Evolutionary conservation across 2,797 vertebrate species (phyloP).

Genomic region (Adelosebastes latens): DNA sequence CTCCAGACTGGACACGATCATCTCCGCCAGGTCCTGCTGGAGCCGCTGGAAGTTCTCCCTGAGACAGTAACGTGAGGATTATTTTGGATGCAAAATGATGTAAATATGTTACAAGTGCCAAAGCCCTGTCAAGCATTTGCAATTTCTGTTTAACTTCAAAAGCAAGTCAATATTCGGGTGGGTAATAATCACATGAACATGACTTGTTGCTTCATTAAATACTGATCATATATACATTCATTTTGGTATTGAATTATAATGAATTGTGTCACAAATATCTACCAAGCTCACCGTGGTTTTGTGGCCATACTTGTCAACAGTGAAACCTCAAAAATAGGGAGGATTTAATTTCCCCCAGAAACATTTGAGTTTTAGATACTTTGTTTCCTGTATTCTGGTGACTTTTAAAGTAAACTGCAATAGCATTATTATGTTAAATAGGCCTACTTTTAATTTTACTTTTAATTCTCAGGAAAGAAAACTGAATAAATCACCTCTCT

Average conservation of each 20-base stretch:
- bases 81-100: background rate
- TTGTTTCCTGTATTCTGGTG: too few species aligned
- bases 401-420: too few species aligned
- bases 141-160: background rate
- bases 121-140: background rate
- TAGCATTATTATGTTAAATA: too few species aligned
- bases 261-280: background rate
- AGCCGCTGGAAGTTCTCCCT: conserved; percentile 96
- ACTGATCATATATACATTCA: background rate
- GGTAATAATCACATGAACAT: background rate
- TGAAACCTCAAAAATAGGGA: too few species aligned
- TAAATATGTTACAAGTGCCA: background rate
- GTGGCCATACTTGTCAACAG: background rate
- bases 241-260: background rate
- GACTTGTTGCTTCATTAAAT: background rate
- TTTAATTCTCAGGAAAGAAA: too few species aligned
- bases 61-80: background rate
- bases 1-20: conserved; percentile 88
- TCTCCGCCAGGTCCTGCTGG: conserved; percentile 91
- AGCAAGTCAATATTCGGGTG: background rate
- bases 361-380: too few species aligned
- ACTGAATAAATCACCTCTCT: too few species aligned
- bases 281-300: background rate
- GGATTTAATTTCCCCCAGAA: too few species aligned
- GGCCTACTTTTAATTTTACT: too few species aligned